Percentiles rank a stretch among this genome's conserved stretches.
Evolutionary conservation across 2,113 vertebrate genomes (phyloP).

Genomic region (Microtus ochrogaster): DNA sequence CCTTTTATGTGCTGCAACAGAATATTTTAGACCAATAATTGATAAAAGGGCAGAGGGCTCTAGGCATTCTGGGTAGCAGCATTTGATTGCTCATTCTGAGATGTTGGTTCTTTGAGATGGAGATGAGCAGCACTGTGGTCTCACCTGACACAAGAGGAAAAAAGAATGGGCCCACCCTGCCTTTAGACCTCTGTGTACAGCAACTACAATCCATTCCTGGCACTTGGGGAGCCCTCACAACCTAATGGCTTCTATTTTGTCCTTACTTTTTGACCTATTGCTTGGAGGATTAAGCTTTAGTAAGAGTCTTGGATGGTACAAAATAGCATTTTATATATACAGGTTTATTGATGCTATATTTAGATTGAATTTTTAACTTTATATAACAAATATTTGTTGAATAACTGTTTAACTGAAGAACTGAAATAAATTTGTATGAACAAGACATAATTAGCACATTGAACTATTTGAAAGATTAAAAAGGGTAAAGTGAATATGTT

Average conservation of each 20-base stretch:
- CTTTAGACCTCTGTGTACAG: neutral
- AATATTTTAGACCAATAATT: neutral
- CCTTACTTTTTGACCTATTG: neutral
- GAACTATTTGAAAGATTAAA: neutral
- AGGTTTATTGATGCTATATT: conserved; percentile 54
- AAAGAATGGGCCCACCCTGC: neutral
- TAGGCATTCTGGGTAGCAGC: neutral
- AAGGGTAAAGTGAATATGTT: neutral
- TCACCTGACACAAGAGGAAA: neutral
- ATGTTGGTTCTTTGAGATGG: neutral
- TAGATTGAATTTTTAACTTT: neutral
- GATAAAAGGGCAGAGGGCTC: neutral
- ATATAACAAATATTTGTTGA: neutral
- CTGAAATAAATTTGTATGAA: neutral
- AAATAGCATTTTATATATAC: neutral
- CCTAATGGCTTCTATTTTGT: neutral
- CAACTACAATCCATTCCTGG: neutral
- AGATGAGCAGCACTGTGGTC: neutral
- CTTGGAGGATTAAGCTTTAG: neutral
- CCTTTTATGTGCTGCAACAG: neutral
- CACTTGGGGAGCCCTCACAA: neutral
- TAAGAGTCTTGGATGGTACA: neutral
- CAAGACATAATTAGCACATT: neutral
- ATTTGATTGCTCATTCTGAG: neutral
- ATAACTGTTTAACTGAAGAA: neutral